Evolutionary conservation across 2,113 vertebrate species (phyloP).

Genomic region (Nansenia antarctica): DNA sequence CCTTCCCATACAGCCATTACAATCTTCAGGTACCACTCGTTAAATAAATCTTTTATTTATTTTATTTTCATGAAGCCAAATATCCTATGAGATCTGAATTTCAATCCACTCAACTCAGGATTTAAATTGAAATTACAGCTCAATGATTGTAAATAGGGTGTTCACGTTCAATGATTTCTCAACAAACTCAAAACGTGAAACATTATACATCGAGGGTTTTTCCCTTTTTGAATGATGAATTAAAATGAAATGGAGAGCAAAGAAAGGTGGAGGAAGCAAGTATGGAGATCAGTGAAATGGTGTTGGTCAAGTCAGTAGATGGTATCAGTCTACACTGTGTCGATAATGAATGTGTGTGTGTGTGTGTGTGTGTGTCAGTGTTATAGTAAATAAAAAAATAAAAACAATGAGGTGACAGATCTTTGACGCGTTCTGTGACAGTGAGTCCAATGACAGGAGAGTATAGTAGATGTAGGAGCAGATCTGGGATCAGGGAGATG

Average conservation of each 20-base stretch:
- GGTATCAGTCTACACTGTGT: slow-evolving; percentile 26
- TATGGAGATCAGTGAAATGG: slow-evolving; percentile 49
- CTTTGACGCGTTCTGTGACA: slow-evolving; percentile 19
- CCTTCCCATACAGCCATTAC: slow-evolving; percentile 27
- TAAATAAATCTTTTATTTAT: slow-evolving; percentile 53
- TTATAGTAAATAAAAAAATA: slow-evolving; percentile 54
- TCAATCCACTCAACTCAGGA: no score
- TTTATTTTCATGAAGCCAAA: slow-evolving; percentile 44
- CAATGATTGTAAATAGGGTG: no score
- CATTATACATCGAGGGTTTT: no score
- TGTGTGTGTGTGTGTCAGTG: slow-evolving; percentile 27
- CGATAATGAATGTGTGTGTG: no score
- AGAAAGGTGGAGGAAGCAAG: slow-evolving; percentile 27
- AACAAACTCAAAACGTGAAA: no score
- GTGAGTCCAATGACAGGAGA: background rate
- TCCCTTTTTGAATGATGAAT: no score
- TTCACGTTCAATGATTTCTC: no score
- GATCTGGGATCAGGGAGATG: background rate
- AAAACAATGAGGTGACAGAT: slow-evolving; percentile 26
- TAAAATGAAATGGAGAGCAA: no score
- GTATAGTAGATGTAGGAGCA: background rate
- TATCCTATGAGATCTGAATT: slow-evolving; percentile 42
- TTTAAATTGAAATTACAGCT: no score
- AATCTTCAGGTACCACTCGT: slow-evolving; percentile 50
- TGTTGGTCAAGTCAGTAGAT: slow-evolving; percentile 37